phyloP scores from a whole-genome alignment of 2,113 vertebrate species.

The Crotalus horridus region DNA sequence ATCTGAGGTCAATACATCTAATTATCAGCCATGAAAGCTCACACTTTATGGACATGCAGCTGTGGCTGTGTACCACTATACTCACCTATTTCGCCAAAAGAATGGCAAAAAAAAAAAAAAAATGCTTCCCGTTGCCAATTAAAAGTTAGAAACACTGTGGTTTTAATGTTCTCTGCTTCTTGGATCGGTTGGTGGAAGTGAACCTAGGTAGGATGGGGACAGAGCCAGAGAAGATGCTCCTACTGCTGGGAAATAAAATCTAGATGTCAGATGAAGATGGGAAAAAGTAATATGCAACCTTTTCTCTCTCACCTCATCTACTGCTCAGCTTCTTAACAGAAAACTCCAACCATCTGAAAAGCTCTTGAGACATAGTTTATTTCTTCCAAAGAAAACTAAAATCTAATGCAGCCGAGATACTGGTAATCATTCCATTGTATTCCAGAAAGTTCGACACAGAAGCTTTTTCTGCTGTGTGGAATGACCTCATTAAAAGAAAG shows the following conservation, averaged over 20 bases:
- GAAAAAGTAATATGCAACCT: neutral
- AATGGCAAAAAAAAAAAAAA: neutral
- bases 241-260: neutral
- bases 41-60: neutral
- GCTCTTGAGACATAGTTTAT: slow-evolving; percentile 21
- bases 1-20: no score
- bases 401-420: neutral
- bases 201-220: neutral
- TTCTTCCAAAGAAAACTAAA: neutral
- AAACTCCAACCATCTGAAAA: neutral
- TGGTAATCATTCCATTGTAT: slow-evolving; percentile 3
- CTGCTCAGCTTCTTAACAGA: neutral
- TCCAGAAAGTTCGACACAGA: neutral
- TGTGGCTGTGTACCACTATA: neutral
- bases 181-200: neutral
- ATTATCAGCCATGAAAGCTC: no score
- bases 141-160: neutral
- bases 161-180: neutral
- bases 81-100: neutral
- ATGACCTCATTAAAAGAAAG: slow-evolving; percentile 36
- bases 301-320: neutral
- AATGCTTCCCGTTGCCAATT: neutral
- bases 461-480: neutral
- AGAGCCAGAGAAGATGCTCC: neutral
- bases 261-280: neutral